Evolutionary conservation across 2,888 invertebrate species (phyloP), one percentile per base, ranked within the genome.

Genomic region (Heteromyza rotundicornis): DNA sequence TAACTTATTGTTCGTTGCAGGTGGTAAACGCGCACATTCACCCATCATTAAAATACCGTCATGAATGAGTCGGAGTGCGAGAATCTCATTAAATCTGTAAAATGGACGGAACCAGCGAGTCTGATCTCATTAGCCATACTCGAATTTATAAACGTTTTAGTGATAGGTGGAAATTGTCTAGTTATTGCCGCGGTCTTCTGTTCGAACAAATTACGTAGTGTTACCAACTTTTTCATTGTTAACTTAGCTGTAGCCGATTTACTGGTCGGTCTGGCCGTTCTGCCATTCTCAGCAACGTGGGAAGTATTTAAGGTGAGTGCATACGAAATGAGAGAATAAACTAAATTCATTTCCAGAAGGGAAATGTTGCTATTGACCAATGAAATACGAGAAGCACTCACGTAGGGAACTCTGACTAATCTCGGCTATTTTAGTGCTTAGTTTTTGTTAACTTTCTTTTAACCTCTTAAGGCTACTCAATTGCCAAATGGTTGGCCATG

Each of bases 201-300:
- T 83, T 92, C 92, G 12, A 92, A 92, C 65, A 96, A 96, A 84
- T 87, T 98, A 70, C 89, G 97, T 70, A 95, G 95, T 70, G 96
- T 97, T 72, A 98, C 97, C 66, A 98, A 98, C 84, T 89, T 95
- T 79, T 96, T 98, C 86, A 97, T 98, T 81, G 95, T 97, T 66
- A 97, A 96, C 52, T 87, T 98, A 77, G 98, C 98, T 0, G 94
- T 96, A 19, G 97, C 98, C 51, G 98, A 98, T 85, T 87, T 98
- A 64, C 86, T 96, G 78, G 95, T 98, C n/a, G 98, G 98, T 1
- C 86, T 97, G 5, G 92, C 95, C 20, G 97, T 98, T 54, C 87
- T 98, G 73, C 98, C 98, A 1, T 98, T 98, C 85, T 96, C 96
- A 23, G 94, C 97, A 58, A 94, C 95, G 20, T 92, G 95, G 87